Base-by-base conservation (phyloP, 2,797 vertebrate species). In the Catharus ustulatus region DNA sequence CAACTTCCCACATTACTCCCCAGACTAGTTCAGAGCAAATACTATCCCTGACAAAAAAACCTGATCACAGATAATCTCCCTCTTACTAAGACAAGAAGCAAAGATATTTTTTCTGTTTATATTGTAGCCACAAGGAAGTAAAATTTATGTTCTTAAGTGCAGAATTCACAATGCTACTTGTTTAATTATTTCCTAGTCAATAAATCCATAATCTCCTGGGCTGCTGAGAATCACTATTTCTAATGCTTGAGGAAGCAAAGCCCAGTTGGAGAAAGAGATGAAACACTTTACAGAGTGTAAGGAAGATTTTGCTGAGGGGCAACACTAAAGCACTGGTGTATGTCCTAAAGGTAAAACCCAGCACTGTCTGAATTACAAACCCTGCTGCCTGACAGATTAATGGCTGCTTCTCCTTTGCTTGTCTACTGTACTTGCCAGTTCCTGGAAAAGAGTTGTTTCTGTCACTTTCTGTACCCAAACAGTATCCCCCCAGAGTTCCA, bases 381-480 rank as follows among this genome's bases (percentile, higher is more conserved):
- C 11, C 61, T n/a, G 32, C 14, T 75, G 22, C 34, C 79, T 13
- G 10, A 52, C 51, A 84, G 63, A 91, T 73, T 86, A 83, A 51
- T 11, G 30, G 71, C 61, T 77, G 32, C n/a, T 82, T 89, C 71
- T 89, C 59, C 30, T 79, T 46, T 54, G 21, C 49, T 79, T 86
- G 52, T 52, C 66, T 40, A 54, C 73, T 80, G 88, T 93, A 93
- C 87, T 95, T 87, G 61, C 90, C 83, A 71, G 71, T 95, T 97
- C 92, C 85, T 81, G 86, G 94, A 95, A 96, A 97, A 97, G 57
- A 93, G 90, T 94, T 81, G 85, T 75, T 80, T 92, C 63, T 80
- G 63, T 91, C 72, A 74, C 69, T 85, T 90, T 78, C 90, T 97
- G 91, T 80, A 83, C 75, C 95, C 92, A 96, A 97, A 94, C 90